Conservation (phyloP, 2,888 invertebrate species). For the Arrhopalites spinosus region DNA sequence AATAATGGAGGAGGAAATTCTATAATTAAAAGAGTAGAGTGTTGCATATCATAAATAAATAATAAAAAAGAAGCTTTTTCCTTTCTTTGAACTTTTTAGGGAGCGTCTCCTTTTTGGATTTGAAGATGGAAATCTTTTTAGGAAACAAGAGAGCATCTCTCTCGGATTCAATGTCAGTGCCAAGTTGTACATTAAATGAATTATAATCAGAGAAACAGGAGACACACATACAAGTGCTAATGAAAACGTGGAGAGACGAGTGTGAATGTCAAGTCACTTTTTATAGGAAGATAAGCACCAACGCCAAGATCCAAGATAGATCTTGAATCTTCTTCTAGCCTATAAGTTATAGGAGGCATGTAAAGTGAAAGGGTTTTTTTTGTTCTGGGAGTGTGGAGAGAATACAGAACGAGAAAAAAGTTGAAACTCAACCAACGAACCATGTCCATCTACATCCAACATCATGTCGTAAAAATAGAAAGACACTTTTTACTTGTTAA, state of each 20-base stretch:
- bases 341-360: no score
- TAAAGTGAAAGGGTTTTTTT: background rate
- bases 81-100: background rate
- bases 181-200: constrained; percentile 34
- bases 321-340: no score
- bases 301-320: no score
- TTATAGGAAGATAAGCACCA: no score
- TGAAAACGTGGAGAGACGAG: constrained; percentile 17
- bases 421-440: background rate
- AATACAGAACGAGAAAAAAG: background rate
- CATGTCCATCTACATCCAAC: no score
- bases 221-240: constrained; percentile 10
- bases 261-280: constrained; percentile 31
- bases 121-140: background rate
- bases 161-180: constrained; percentile 9
- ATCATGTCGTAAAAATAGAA: background rate
- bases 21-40: background rate
- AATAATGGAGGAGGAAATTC: background rate
- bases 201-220: constrained; percentile 4
- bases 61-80: background rate
- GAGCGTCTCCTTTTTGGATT: background rate
- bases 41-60: constrained; percentile 13
- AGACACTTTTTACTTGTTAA: background rate
- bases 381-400: background rate
- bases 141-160: background rate